Evolutionary conservation across 2,888 invertebrate genomes (phyloP).

Genomic region (Anthoptus insignis): DNA sequence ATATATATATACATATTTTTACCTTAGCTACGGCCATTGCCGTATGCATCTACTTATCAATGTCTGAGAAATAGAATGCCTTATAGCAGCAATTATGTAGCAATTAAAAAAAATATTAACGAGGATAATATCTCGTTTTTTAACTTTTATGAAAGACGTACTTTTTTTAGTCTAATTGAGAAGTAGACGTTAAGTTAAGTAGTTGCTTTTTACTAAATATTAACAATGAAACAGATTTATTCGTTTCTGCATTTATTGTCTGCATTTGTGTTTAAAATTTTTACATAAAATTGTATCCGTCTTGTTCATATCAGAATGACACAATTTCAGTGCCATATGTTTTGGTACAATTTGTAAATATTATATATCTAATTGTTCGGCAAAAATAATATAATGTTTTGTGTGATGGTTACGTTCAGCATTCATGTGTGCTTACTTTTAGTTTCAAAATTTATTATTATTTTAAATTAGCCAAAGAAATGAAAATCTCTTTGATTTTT

Average conservation of each 20-base stretch:
- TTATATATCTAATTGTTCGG: conserved; percentile 29
- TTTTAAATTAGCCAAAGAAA: conserved; percentile 57
- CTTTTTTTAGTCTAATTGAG: too few relatives aligned
- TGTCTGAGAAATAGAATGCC: too few relatives aligned
- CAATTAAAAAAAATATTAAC: background rate
- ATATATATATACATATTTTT: too few relatives aligned
- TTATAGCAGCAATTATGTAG: too few relatives aligned
- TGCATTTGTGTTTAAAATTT: conserved; percentile 49
- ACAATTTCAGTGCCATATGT: conserved; percentile 13
- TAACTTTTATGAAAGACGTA: too few relatives aligned
- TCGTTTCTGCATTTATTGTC: conserved; percentile 53
- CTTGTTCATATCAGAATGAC: too few relatives aligned
- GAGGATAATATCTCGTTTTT: too few relatives aligned
- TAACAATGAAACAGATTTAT: background rate
- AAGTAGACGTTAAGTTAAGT: background rate
- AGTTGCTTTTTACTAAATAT: background rate
- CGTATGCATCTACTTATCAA: too few relatives aligned
- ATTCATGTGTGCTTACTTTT: conserved; percentile 2
- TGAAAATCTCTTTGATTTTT: conserved; percentile 40
- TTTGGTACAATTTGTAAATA: conserved; percentile 57
- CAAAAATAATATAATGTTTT: conserved; percentile 23
- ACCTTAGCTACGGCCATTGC: too few relatives aligned
- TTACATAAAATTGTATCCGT: too few relatives aligned
- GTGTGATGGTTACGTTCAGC: conserved; percentile 12
- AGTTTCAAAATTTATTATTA: conserved; percentile 48